A percentile compares a stretch with the other conserved stretches of the same genome.
phyloP scores from a whole-genome alignment of 2,888 invertebrate genomes.

The Polylopha cassiicola region DNA sequence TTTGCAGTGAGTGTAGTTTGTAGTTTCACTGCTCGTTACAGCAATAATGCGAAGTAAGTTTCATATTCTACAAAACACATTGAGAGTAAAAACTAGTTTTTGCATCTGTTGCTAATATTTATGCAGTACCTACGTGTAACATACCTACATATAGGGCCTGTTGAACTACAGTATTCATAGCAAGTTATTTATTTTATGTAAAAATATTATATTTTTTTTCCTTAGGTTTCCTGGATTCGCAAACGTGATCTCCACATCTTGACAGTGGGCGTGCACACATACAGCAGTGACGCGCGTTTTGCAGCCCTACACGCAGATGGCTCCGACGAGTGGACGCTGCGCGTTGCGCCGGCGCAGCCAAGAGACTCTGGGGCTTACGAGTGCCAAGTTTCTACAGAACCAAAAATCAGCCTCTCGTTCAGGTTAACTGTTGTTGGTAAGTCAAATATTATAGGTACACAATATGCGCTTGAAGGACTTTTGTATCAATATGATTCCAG shows the following conservation, averaged over 20 bases:
- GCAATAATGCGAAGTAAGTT: too few relatives aligned
- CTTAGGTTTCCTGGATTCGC: constrained; percentile 90
- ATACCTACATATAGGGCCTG: too few relatives aligned
- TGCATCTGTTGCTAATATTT: too few relatives aligned
- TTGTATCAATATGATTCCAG: too few relatives aligned
- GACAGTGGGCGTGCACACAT: constrained; percentile 79
- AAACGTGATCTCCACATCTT: constrained; percentile 87
- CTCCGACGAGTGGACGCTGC: constrained; percentile 81
- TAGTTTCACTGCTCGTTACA: too few relatives aligned
- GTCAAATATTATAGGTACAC: constrained; percentile 39
- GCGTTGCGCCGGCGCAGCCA: constrained; percentile 77
- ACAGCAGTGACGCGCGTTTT: constrained; percentile 81
- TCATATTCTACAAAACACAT: too few relatives aligned
- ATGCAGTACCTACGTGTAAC: too few relatives aligned
- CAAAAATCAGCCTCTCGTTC: constrained; percentile 87
- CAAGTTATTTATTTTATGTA: too few relatives aligned
- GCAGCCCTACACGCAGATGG: constrained; percentile 79
- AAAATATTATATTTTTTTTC: constrained; percentile 13
- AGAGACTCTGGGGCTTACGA: constrained; percentile 93
- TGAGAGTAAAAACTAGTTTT: too few relatives aligned
- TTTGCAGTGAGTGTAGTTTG: too few relatives aligned
- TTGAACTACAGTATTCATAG: too few relatives aligned
- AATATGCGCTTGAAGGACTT: neutral
- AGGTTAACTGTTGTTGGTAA: constrained; percentile 86
- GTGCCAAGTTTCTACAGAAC: constrained; percentile 94